These are phyloP conservation scores for Sebastes minor DNA, from an alignment of 2,797 vertebrate species.

Conservation along the genomic window DNA sequence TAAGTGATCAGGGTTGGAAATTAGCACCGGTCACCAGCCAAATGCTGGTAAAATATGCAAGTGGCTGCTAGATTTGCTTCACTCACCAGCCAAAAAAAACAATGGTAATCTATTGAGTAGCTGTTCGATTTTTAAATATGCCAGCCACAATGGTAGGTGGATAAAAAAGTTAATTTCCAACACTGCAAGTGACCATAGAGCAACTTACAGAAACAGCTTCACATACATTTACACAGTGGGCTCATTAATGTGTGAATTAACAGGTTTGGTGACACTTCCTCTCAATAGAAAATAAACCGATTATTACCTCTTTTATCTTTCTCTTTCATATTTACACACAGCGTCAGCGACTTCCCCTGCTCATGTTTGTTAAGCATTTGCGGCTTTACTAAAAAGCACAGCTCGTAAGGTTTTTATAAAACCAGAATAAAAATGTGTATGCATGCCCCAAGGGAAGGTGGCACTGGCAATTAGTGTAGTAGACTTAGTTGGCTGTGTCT, in stretches of 20 bases:
- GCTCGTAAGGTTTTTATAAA: not conserved
- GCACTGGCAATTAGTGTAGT: not conserved
- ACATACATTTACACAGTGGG: not conserved
- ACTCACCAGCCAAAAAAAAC: too few species aligned
- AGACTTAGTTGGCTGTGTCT: conserved; percentile 25
- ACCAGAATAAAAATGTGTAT: not conserved
- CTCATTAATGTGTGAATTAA: not conserved
- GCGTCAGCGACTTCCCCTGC: not conserved
- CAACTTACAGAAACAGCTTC: not conserved
- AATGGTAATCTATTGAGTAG: too few species aligned
- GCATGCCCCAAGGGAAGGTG: not conserved
- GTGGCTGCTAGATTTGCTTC: too few species aligned
- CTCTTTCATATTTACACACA: not conserved
- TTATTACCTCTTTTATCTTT: not conserved
- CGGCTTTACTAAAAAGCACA: not conserved
- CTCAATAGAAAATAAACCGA: not conserved
- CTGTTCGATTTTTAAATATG: too few species aligned
- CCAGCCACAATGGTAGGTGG: too few species aligned
- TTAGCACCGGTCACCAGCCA: too few species aligned
- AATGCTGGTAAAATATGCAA: too few species aligned
- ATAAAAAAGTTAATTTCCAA: too few species aligned
- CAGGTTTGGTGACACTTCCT: not conserved
- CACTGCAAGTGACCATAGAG: not conserved
- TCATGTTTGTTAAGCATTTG: not conserved
- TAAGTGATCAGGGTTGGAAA: too few species aligned